phyloP scores from a whole-genome alignment of 1,140 invertebrate genomes.

The Ladona fulva region DNA sequence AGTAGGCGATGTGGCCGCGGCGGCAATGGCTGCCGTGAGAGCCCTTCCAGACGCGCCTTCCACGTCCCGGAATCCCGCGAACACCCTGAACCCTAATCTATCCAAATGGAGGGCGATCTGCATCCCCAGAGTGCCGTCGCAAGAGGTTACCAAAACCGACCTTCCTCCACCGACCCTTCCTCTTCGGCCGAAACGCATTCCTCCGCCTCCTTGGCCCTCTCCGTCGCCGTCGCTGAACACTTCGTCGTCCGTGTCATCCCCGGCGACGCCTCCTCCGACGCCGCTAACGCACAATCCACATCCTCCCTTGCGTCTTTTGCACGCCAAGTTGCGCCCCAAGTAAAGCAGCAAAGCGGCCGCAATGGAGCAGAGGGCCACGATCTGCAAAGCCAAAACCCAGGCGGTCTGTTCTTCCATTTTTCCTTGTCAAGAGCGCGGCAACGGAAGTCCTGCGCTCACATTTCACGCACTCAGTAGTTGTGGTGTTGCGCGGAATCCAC shows the following conservation, averaged over 20 bases:
- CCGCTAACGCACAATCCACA: not conserved
- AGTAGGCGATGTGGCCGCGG: conserved; percentile 46
- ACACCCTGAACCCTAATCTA: conserved; percentile 55
- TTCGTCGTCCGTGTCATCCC: not conserved
- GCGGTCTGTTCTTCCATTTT: conserved; percentile 67
- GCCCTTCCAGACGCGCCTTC: conserved; percentile 33
- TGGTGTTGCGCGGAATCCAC: too few species aligned
- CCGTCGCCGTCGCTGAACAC: not conserved
- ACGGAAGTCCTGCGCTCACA: too few species aligned
- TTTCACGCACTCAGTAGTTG: too few species aligned
- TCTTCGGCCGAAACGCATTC: conserved; percentile 34
- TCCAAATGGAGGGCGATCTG: conserved; percentile 39
- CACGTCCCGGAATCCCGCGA: conserved; percentile 53
- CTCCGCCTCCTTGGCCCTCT: conserved; percentile 21
- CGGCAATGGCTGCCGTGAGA: conserved; percentile 24
- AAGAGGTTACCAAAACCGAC: conserved; percentile 61
- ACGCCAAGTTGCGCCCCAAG: conserved; percentile 42
- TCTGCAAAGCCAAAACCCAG: conserved; percentile 62
- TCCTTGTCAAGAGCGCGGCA: not conserved
- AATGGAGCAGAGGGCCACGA: conserved; percentile 66
- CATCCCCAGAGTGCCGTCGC: conserved; percentile 62
- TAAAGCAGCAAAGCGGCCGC: conserved; percentile 65
- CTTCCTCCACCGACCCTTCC: conserved; percentile 21
- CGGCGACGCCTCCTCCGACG: not conserved
- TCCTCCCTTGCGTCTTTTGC: not conserved